Base-by-base conservation (phyloP, 1,140 invertebrate genomes). In the Himalopsyche phryganea region DNA sequence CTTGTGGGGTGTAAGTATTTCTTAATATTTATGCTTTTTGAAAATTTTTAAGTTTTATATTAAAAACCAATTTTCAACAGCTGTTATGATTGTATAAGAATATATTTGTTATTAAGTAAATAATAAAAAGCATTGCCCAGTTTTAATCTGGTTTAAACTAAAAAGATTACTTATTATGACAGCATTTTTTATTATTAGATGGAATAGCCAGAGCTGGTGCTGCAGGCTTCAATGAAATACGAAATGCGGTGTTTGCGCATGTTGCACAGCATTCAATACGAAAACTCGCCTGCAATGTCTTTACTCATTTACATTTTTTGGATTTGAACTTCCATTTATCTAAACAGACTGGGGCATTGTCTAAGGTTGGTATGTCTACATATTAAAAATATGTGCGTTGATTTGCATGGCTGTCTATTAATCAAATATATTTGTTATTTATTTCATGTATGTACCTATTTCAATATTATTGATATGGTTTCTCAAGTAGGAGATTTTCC, bases 211-310 rank as follows among this genome's bases (percentile, higher is more conserved):
- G 96, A 66, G 88, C 88, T 10, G 87, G 91, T 58, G 88, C 95
- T 14, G 85, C 92, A 1, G 89, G 89, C 42, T 96, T 98, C 69
- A 98, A 98, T 76, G 98, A 99, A 79, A 70, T 99, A 9, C 78
- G 97, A 48, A 99, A 98, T 80, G 96, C 96, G 6, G 93, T 99
- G 15, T 99, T 99, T 80, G 96, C 96, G 3, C 91, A 88, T 75
- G 97, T 99, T n/a, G 95, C 97, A 0, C 96, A 98, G 71, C 88
- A 92, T 74, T 98, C 96, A 6, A 98, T 99, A 61, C 77, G 96
- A 46, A 86, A 88, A 75, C 91, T 99, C 59, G 94, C 96, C 0
- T 89, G 84, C 71, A 98, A 96, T 76, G 94, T 99, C 7, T 99
- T 99, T 74, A 75, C 90, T n/a, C 98, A 99, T 79, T 78, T 99